A percentile compares a stretch with the other conserved stretches of the same genome.
These are phyloP conservation scores for Acleris emargana DNA, from an alignment of 2,888 invertebrate genomes.

Conservation along the genomic window DNA sequence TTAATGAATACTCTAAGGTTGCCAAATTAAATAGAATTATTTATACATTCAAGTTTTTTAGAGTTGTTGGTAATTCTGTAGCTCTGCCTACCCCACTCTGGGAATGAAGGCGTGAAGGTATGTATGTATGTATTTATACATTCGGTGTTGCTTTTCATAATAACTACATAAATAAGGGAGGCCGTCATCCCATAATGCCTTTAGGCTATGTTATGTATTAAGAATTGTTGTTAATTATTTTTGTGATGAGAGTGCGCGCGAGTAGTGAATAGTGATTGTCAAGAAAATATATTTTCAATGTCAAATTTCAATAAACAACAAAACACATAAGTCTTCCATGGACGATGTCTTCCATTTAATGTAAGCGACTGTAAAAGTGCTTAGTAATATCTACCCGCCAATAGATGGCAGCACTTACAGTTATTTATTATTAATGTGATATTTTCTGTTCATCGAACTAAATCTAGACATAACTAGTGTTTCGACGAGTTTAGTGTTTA, in stretches of 20 bases:
- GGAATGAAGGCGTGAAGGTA: too few relatives aligned
- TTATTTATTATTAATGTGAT: slow-evolving; percentile 29
- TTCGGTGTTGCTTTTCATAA: background rate
- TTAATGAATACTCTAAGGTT: too few relatives aligned
- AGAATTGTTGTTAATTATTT: background rate
- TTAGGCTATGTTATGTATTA: too few relatives aligned
- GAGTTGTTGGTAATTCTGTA: background rate
- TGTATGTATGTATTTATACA: slow-evolving; percentile 2
- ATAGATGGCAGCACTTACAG: slow-evolving; percentile 26
- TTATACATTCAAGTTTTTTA: background rate
- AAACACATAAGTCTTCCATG: slow-evolving; percentile 37
- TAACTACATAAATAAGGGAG: too few relatives aligned
- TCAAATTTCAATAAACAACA: slow-evolving; percentile 50
- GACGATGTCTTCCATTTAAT: slow-evolving; percentile 42
- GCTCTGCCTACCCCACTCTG: too few relatives aligned
- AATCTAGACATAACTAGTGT: slow-evolving; percentile 29
- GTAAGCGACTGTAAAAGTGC: slow-evolving; percentile 18
- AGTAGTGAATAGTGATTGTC: slow-evolving; percentile 13
- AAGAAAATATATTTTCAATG: slow-evolving; percentile 73
- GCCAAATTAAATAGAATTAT: background rate
- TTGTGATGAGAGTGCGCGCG: slow-evolving; percentile 17
- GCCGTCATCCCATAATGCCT: too few relatives aligned
- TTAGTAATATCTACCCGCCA: slow-evolving; percentile 17
- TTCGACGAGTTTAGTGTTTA: slow-evolving; percentile 52
- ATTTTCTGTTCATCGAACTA: slow-evolving; percentile 36